These are phyloP conservation scores for Haemorhous mexicanus DNA, from an alignment of 2,113 vertebrate genomes.

Conservation along the genomic window DNA sequence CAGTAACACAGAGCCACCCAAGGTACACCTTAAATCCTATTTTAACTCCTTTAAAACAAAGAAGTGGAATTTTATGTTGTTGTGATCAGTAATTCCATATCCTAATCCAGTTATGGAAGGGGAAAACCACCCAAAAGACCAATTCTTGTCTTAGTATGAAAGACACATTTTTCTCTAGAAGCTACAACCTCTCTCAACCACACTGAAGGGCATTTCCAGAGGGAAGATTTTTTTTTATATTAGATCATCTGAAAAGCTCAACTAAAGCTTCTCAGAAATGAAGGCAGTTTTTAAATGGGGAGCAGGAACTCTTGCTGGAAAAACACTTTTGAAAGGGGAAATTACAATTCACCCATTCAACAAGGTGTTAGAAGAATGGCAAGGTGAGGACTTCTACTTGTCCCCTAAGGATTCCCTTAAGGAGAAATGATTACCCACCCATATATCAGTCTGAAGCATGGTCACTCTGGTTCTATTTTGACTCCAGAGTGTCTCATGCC, in stretches of 20 bases:
- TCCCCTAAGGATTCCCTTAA: not conserved
- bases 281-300: not conserved
- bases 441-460: not conserved
- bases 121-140: not conserved
- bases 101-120: not conserved
- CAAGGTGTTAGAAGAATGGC: not conserved
- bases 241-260: not conserved
- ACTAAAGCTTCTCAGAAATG: not conserved
- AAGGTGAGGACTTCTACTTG: not conserved
- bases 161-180: not conserved
- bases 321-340: not conserved
- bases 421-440: not conserved
- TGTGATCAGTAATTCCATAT: not conserved
- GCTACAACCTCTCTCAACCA: not conserved
- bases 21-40: not conserved
- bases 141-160: not conserved
- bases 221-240: not conserved
- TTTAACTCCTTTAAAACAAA: not conserved
- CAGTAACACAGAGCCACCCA: not conserved
- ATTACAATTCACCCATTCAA: not conserved
- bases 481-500: not conserved
- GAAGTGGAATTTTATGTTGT: not conserved
- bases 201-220: not conserved
- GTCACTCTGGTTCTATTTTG: not conserved
- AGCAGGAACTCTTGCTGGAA: not conserved